Base-by-base conservation (phyloP, 2,888 invertebrate genomes). In the Amphipyra berbera region DNA sequence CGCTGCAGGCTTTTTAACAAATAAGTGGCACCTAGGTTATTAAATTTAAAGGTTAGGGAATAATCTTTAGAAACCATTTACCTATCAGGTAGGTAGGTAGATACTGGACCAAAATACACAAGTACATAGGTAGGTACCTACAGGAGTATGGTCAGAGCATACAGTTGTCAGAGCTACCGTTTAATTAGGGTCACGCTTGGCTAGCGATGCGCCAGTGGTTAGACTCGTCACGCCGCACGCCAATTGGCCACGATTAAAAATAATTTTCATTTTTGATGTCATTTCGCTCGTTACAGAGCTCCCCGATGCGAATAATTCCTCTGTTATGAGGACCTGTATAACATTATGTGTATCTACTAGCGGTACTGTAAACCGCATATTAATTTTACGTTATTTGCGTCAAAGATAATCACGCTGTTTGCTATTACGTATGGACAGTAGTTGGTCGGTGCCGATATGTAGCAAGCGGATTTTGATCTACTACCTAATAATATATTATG, bases 261-360 rank as follows among this genome's bases (percentile, higher is more conserved):
- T 93, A 94, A 94, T 94, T 95, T 93, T 87, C 93, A 92, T 93
- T 92, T 92, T 92, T 90, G 90, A 90, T 95, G 95, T 94, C 94
- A 94, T 92, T 94, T 90, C 87, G 88, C 86, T 87, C 60, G 87
- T 94, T 94, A 94, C 81, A 44, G 64, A 50, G 81, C 60, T 80
- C 89, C 81, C 82, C 84, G 93, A 88, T 90, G 93, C 94, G 93
- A 77, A 81, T 91, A 93, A 94, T 93, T 90, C 84, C 67, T 84
- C 85, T 85, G 83, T 86, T 87, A 86, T 74, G 75, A 81, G 64
- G 70, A 71, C 70, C 70, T 70, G 58, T 72, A 62, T 57, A 57
- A 52, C 58, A 72, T 59, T 63, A 65, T 68, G 35, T 57, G 33
- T 38, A 58, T 48, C 53, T 74, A 69, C 45, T 61, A 50, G 61